Evolutionary conservation across 2,113 vertebrate genomes (phyloP), one percentile per base, ranked within the genome.

Genomic region (Tursiops truncatus): DNA sequence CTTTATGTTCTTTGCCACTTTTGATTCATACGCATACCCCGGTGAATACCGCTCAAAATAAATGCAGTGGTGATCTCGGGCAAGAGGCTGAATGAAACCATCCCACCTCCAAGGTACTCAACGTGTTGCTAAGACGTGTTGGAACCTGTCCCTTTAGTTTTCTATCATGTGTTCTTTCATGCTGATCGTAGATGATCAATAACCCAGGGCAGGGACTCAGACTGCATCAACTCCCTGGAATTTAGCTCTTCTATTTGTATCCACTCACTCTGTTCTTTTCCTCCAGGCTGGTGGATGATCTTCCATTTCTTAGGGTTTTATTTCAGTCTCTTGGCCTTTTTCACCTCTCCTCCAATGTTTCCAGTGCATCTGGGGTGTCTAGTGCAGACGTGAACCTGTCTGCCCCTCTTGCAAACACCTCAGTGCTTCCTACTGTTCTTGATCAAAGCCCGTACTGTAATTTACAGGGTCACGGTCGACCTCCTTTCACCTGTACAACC

Each of bases 381-480:
- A n/a, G 13, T 11, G 11, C 20, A 67, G 60, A 36, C 58, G 1
- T 44, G 33, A 88, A 53, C 23, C 44, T 83, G 9, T 33, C n/a
- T 70, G 28, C 3, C 0, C 1, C 56, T 80, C 56, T 33, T 21
- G 50, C 76, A 67, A 94, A 89, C 2, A 53, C 6, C 23, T 68
- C 33, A 62, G 41, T 79, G 38, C 25, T 80, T 63, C 26, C 26
- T 5, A 15, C 13, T 62, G 21, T 14, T 47, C 62, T 10, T 73
- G 80, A 81, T 12, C 6, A n/a, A 60, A 50, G 36, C 58, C 44
- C 15, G 67, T 38, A 28, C 6, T 7, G 11, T 50, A 71, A 74
- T 3, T 26, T 23, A 18, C 36, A 60, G 4, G 25, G 83, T 20
- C 7, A 13, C 7, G 18, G n/a, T 12, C 0, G 0, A 8, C n/a